These are phyloP conservation scores for Lysiphlebus fabarum DNA, from an alignment of 1,140 invertebrate species.

Conservation along the genomic window DNA sequence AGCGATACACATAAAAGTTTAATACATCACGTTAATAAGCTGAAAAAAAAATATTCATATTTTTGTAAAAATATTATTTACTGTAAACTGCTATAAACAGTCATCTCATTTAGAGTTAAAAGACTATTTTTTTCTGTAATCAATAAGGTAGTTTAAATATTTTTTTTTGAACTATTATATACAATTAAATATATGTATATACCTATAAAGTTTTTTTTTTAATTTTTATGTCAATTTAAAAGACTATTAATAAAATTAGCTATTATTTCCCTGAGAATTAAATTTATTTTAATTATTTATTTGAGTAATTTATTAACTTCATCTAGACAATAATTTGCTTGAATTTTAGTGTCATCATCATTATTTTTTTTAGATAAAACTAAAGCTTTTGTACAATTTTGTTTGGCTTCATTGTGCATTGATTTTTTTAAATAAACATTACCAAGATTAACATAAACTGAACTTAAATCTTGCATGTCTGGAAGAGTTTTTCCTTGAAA, in stretches of 20 bases:
- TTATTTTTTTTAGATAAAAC: constrained; percentile 65
- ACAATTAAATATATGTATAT: background rate
- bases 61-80: too few relatives aligned
- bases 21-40: too few relatives aligned
- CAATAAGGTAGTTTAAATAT: too few relatives aligned
- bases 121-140: too few relatives aligned
- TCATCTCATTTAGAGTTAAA: too few relatives aligned
- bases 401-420: constrained; percentile 67
- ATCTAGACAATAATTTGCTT: constrained; percentile 69
- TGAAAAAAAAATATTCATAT: too few relatives aligned
- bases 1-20: too few relatives aligned
- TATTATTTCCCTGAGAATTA: constrained; percentile 16
- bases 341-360: constrained; percentile 62
- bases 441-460: constrained; percentile 80
- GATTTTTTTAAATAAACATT: constrained; percentile 72
- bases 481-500: constrained; percentile 57
- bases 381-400: constrained; percentile 68
- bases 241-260: constrained; percentile 9
- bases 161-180: background rate
- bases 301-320: constrained; percentile 58
- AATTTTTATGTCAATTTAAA: background rate
- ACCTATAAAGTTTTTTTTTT: background rate
- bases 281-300: constrained; percentile 27
- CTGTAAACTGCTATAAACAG: too few relatives aligned
- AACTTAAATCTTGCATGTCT: constrained; percentile 66